phyloP scores from a whole-genome alignment of 2,113 vertebrate genomes.

The Tenrec ecaudatus region DNA sequence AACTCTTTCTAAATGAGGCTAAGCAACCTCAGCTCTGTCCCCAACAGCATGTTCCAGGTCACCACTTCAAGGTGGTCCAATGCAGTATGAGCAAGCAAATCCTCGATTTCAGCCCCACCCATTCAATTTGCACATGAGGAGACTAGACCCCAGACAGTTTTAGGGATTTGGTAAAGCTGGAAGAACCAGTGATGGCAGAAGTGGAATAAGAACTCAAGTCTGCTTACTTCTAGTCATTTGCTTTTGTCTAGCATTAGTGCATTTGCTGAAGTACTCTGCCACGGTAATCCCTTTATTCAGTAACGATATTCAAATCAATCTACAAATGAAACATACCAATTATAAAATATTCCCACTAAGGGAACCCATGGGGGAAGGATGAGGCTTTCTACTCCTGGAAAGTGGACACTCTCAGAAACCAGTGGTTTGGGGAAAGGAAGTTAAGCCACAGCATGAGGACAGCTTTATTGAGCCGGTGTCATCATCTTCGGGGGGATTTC shows the following conservation, averaged over 20 bases:
- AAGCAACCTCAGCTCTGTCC: not conserved
- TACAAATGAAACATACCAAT: not conserved
- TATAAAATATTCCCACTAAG: not conserved
- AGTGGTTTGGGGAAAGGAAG: not conserved
- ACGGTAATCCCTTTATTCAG: not conserved
- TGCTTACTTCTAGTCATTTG: not conserved
- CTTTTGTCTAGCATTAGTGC: not conserved
- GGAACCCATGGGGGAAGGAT: not conserved
- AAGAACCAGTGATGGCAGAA: not conserved
- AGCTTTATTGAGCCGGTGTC: too few species aligned
- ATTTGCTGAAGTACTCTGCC: not conserved
- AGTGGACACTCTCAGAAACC: too few species aligned
- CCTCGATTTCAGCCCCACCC: not conserved
- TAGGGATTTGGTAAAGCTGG: not conserved
- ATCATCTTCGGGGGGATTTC: not conserved
- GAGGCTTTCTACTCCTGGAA: too few species aligned
- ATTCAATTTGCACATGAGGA: conserved; percentile 3
- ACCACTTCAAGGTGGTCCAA: not conserved
- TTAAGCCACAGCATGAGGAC: not conserved
- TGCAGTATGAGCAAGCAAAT: conserved; percentile 1
- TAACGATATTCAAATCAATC: not conserved
- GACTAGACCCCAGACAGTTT: not conserved
- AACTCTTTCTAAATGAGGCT: not conserved
- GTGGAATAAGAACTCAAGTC: not conserved
- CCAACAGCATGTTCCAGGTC: not conserved